Conservation (phyloP, 2,113 vertebrate genomes). For the Carassius carassius region DNA sequence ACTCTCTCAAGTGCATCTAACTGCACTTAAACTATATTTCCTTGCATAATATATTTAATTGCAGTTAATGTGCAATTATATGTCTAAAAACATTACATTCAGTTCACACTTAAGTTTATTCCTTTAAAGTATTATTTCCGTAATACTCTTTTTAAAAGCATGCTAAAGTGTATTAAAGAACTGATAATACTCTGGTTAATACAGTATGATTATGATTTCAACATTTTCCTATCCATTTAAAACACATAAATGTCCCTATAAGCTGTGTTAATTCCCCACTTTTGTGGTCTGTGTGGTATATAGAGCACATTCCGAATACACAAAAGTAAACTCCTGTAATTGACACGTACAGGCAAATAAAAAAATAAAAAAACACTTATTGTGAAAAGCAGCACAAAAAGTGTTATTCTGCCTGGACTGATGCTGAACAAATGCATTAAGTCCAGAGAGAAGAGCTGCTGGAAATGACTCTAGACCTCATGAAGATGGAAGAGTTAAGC, state of each 20-base stretch:
- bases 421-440: not conserved
- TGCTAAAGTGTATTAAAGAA: not conserved
- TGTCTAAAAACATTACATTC: too few relatives aligned
- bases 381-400: too few relatives aligned
- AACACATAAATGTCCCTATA: not conserved
- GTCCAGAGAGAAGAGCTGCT: not conserved
- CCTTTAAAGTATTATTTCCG: too few relatives aligned
- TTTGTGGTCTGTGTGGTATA: not conserved
- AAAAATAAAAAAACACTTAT: too few relatives aligned
- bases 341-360: not conserved
- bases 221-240: not conserved
- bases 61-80: too few relatives aligned
- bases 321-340: too few relatives aligned
- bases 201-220: not conserved
- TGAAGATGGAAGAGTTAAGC: constrained; percentile 26
- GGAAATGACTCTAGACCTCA: constrained; percentile 37
- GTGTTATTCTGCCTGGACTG: too few relatives aligned
- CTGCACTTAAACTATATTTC: too few relatives aligned
- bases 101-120: too few relatives aligned
- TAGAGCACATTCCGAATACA: not conserved
- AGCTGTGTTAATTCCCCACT: not conserved
- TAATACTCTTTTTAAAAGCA: too few relatives aligned
- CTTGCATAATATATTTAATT: too few relatives aligned
- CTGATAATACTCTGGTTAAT: not conserved
- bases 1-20: too few relatives aligned